Evolutionary conservation across 1,140 invertebrate genomes (phyloP).

Genomic region (Drosophila eugracilis): DNA sequence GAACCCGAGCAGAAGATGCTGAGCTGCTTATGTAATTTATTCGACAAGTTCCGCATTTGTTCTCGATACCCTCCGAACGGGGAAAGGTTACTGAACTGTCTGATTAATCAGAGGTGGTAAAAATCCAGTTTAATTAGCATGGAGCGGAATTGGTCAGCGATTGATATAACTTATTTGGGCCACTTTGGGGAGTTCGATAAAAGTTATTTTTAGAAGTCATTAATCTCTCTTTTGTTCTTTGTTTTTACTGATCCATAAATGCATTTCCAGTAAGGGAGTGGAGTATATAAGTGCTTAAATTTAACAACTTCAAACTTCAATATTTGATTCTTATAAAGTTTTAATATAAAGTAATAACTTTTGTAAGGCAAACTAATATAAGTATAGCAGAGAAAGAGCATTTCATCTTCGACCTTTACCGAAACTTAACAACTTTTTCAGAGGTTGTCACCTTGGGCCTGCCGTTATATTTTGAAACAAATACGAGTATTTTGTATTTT

Average conservation of each 20-base stretch:
- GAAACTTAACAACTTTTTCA: not conserved
- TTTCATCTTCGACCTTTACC: not conserved
- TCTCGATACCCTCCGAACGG: conserved; percentile 27
- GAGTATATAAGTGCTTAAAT: too few species aligned
- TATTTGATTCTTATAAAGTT: too few species aligned
- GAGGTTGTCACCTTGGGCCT: conserved; percentile 46
- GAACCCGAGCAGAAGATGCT: conserved; percentile 13
- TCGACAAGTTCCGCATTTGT: conserved; percentile 48
- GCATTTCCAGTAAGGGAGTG: not conserved
- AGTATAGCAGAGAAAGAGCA: too few species aligned
- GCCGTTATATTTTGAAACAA: conserved; percentile 58
- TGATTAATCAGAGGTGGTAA: conserved; percentile 30
- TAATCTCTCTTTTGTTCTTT: conserved; percentile 8
- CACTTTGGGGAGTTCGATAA: not conserved
- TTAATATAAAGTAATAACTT: too few species aligned
- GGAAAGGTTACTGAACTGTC: conserved; percentile 37
- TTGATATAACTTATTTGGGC: conserved; percentile 17
- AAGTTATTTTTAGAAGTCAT: conserved; percentile 19
- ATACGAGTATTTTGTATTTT: conserved; percentile 57
- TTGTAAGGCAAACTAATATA: too few species aligned
- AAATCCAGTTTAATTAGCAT: conserved; percentile 41
- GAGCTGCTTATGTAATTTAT: conserved; percentile 53
- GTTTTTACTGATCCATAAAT: not conserved
- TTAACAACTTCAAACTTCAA: too few species aligned
- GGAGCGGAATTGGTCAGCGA: conserved; percentile 1